phyloP scores from a whole-genome alignment of 2,797 vertebrate genomes.

The Astyanax mexicanus region DNA sequence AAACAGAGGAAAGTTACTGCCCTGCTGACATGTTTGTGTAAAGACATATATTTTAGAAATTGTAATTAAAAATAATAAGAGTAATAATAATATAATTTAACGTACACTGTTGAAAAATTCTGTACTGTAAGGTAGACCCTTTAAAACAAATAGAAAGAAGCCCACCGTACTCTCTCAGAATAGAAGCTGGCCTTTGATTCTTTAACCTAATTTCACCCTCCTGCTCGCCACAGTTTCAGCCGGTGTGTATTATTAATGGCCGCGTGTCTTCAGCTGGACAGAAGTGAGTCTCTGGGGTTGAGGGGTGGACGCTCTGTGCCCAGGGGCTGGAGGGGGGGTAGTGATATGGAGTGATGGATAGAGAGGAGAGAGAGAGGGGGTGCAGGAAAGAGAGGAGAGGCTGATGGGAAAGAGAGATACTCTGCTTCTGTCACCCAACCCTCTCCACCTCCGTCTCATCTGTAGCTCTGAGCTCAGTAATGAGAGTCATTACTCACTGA shows the following conservation, averaged over 20 bases:
- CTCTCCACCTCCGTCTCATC: conserved; percentile 60
- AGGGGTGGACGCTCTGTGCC: conserved; percentile 61
- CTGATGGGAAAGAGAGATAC: conserved; percentile 2
- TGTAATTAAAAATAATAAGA: background rate
- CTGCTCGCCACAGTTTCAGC: background rate
- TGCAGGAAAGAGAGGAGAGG: background rate
- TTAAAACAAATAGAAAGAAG: background rate
- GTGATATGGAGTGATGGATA: conserved; percentile 50
- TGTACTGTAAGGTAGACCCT: background rate
- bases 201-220: conserved; percentile 24
- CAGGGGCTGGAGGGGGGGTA: conserved; percentile 58
- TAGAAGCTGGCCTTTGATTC: background rate
- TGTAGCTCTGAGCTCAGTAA: conserved; percentile 41
- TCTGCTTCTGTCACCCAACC: conserved; percentile 66
- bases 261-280: conserved; percentile 69
- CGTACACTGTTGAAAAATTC: background rate
- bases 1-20: background rate
- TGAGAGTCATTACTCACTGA: conserved; percentile 72
- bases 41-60: background rate
- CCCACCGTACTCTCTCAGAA: background rate
- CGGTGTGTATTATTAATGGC: conserved; percentile 70
- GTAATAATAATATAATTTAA: background rate
- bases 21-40: background rate
- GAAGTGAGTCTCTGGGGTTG: conserved; percentile 74
- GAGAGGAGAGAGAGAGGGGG: conserved; percentile 1